A percentile compares a stretch with the other conserved stretches of the same genome.
Evolutionary conservation across 2,797 vertebrate genomes (phyloP).

Genomic region (Lycodopsis pacificus): DNA sequence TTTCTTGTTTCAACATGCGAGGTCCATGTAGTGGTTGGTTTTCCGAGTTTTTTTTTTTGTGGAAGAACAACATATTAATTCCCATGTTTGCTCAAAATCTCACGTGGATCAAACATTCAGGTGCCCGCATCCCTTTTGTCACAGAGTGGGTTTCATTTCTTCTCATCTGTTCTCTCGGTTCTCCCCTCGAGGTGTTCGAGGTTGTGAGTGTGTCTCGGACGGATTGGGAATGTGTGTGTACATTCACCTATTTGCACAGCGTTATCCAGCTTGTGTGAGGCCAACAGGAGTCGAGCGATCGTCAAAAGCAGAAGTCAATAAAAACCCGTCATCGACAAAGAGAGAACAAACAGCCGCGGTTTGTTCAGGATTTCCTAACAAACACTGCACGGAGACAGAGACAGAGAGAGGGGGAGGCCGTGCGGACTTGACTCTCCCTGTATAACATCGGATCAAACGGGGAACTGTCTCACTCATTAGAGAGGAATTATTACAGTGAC

Average conservation of each 20-base stretch:
- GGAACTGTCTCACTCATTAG: background rate
- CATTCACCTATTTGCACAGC: slow-evolving; percentile 86
- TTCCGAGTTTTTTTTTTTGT: background rate
- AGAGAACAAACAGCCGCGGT: slow-evolving; percentile 86
- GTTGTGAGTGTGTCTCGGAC: slow-evolving; percentile 56
- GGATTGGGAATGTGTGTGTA: slow-evolving; percentile 79
- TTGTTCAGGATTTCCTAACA: slow-evolving; percentile 90
- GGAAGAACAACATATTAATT: slow-evolving; percentile 1
- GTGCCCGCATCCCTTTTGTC: background rate
- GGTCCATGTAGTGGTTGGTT: background rate
- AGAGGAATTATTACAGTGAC: background rate
- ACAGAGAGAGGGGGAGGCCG: slow-evolving; percentile 39
- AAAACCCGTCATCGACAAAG: slow-evolving; percentile 86
- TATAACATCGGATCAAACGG: slow-evolving; percentile 32
- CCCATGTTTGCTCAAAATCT: background rate
- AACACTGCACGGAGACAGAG: slow-evolving; percentile 79
- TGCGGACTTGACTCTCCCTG: slow-evolving; percentile 35
- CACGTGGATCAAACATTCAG: background rate
- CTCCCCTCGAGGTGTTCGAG: slow-evolving; percentile 19
- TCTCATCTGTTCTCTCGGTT: background rate
- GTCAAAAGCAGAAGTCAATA: slow-evolving; percentile 89
- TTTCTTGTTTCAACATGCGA: background rate
- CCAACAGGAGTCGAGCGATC: slow-evolving; percentile 84
- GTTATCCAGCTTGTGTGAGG: slow-evolving; percentile 86
- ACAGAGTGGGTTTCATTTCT: background rate